Conservation (phyloP, 1,140 invertebrate genomes). For the Nephila pilipes region DNA sequence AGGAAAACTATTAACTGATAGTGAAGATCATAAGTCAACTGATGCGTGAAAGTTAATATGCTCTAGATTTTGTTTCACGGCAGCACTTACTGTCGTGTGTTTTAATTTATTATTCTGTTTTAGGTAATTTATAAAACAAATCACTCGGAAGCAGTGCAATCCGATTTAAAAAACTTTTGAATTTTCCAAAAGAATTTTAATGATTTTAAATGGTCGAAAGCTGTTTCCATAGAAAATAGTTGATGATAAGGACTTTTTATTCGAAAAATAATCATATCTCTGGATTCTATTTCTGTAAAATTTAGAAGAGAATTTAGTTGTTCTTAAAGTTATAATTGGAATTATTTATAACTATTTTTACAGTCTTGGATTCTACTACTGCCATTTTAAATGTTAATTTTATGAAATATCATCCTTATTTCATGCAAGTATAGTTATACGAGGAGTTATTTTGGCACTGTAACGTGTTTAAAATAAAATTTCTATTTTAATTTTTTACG, state of each 20-base stretch:
- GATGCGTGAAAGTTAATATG: background rate
- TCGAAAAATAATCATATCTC: background rate
- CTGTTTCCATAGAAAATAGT: constrained; percentile 3
- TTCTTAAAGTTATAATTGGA: background rate
- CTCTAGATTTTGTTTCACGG: background rate
- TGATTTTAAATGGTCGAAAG: background rate
- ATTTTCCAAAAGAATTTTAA: background rate
- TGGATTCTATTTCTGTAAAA: background rate
- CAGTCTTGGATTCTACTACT: background rate
- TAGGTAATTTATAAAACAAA: background rate
- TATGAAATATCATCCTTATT: too few species aligned
- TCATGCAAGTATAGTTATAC: too few species aligned
- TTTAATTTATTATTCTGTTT: background rate
- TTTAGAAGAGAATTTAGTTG: background rate
- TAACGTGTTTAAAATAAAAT: too few species aligned
- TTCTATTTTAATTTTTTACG: too few species aligned
- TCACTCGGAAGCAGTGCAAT: background rate
- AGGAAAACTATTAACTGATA: background rate
- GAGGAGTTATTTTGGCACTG: too few species aligned
- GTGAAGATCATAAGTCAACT: background rate
- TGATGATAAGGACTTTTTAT: background rate
- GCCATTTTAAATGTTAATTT: too few species aligned
- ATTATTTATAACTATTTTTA: background rate
- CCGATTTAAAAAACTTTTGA: background rate
- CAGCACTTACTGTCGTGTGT: background rate